Conservation (phyloP, 2,888 invertebrate species). For the Diogma glabrata region DNA sequence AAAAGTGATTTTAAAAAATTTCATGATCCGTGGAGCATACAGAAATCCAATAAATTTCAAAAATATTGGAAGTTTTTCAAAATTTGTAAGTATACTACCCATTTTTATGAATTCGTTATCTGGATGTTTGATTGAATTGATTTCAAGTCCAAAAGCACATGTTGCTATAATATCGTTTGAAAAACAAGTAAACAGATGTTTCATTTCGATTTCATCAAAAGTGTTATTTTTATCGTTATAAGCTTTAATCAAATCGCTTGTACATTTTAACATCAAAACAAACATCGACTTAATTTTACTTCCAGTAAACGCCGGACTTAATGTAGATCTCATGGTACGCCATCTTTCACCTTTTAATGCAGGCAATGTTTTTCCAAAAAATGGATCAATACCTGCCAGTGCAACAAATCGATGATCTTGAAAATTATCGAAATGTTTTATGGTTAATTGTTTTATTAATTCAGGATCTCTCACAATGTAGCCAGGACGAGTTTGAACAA, state of each 20-base stretch:
- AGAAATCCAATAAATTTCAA: too few relatives aligned
- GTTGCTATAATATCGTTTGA: conserved; percentile 28
- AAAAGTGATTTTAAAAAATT: too few relatives aligned
- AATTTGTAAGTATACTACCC: conserved; percentile 9
- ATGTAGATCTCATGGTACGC: conserved; percentile 34
- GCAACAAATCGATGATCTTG: conserved; percentile 35
- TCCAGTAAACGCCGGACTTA: conserved; percentile 42
- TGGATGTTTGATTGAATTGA: conserved; percentile 24
- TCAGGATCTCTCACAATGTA: conserved; percentile 25
- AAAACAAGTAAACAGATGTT: conserved; percentile 25
- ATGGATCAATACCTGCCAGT: conserved; percentile 34
- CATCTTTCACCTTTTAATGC: conserved; percentile 27
- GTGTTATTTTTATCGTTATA: background rate
- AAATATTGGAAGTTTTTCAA: too few relatives aligned
- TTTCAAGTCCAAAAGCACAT: conserved; percentile 27
- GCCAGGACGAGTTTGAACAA: conserved; percentile 18
- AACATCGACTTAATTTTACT: conserved; percentile 41
- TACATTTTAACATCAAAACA: conserved; percentile 25
- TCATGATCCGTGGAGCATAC: too few relatives aligned
- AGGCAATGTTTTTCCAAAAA: conserved; percentile 31
- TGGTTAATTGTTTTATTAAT: conserved; percentile 29
- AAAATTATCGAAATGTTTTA: conserved; percentile 34
- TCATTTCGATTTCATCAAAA: conserved; percentile 23
- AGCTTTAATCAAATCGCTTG: conserved; percentile 13
- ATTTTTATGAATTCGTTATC: conserved; percentile 26